Percentiles rank a stretch among this genome's conserved stretches.
These are phyloP conservation scores for Liopterus haemorrhoidalis DNA, from an alignment of 2,888 invertebrate species.

Conservation along the genomic window DNA sequence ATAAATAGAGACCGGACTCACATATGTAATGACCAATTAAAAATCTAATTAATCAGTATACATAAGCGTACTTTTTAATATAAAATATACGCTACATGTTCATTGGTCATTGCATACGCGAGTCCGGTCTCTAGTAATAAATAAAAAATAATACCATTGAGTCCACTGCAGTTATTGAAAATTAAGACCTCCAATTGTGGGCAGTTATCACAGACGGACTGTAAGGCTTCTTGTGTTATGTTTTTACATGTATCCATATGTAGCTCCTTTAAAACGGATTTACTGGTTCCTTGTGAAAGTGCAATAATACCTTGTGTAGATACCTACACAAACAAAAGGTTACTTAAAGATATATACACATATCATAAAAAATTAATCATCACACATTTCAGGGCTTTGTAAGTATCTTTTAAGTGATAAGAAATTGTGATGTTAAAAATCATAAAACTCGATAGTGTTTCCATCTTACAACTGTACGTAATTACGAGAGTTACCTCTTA, in stretches of 20 bases:
- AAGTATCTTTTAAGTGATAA: constrained; percentile 1
- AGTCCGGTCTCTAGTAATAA: background rate
- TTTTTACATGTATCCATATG: constrained; percentile 38
- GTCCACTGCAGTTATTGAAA: constrained; percentile 32
- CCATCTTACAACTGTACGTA: too few species aligned
- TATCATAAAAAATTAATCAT: too few species aligned
- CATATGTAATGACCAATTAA: too few species aligned
- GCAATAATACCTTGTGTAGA: constrained; percentile 38
- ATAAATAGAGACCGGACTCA: too few species aligned
- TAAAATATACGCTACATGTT: too few species aligned
- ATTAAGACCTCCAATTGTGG: constrained; percentile 38
- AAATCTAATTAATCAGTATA: too few species aligned
- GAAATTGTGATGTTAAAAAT: constrained; percentile 13
- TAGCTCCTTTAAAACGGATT: constrained; percentile 38
- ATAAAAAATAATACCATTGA: constrained; percentile 25
- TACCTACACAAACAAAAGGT: constrained; percentile 35
- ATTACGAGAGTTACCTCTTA: too few species aligned
- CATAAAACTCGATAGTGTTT: background rate
- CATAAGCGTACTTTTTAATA: too few species aligned
- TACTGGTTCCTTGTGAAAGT: constrained; percentile 37
- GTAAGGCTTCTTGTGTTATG: constrained; percentile 37
- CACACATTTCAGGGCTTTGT: background rate
- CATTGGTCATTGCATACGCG: too few species aligned
- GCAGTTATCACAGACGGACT: constrained; percentile 37
- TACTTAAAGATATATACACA: too few species aligned